Conservation (phyloP, 2,888 invertebrate genomes). For the Hecatera dysodea region DNA sequence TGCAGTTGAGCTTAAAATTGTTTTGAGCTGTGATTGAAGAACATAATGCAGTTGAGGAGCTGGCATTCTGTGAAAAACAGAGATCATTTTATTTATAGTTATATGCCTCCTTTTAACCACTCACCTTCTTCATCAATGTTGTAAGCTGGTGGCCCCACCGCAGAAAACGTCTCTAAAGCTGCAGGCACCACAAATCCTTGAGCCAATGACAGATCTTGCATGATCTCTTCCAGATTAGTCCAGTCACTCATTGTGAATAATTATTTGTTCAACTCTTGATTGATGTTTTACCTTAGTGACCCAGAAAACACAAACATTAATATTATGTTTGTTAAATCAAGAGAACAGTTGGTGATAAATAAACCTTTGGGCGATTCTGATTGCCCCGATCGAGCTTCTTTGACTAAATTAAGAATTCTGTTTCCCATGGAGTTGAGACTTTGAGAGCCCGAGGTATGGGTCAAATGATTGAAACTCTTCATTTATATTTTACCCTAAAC, state of each 20-base stretch:
- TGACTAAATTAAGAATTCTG: neutral
- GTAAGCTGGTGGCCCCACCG: conserved; percentile 69
- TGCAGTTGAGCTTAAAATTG: too few species aligned
- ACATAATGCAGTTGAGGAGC: neutral
- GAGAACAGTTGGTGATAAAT: neutral
- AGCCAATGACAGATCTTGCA: conserved; percentile 76
- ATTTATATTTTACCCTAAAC: neutral
- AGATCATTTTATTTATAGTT: too few species aligned
- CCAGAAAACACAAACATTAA: neutral
- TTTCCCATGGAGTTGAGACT: neutral
- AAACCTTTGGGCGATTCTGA: neutral
- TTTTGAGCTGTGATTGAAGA: too few species aligned
- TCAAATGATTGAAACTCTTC: too few species aligned
- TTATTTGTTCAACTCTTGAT: neutral
- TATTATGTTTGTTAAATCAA: neutral
- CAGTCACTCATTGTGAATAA: conserved; percentile 68
- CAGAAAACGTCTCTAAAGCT: conserved; percentile 37
- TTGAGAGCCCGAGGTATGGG: neutral
- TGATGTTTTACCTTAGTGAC: neutral
- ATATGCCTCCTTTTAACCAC: neutral
- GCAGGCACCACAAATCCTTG: conserved; percentile 78
- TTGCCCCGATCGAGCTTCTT: neutral
- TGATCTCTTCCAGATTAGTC: conserved; percentile 74
- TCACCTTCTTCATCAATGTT: conserved; percentile 74
- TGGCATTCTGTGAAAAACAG: neutral